A percentile compares a stretch with the other conserved stretches of the same genome.
Evolutionary conservation across 2,113 vertebrate genomes (phyloP).

Genomic region (zebrafish (Danio rerio)): GRCz12tu NC_133181.1:32368501-32369000

Average conservation of each 20-base stretch:
- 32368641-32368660: neutral
- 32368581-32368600: too few relatives aligned
- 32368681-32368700: neutral
- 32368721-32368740: neutral
- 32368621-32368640: neutral
- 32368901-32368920: neutral
- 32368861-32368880: constrained; percentile 34
- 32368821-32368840: constrained; percentile 6
- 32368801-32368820: constrained; percentile 8
- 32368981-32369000: neutral
- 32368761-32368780: neutral
- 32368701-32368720: neutral
- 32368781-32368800: neutral
- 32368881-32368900: constrained; percentile 11
- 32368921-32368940: constrained; percentile 23
- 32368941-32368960: neutral
- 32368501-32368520: too few relatives aligned
- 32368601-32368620: too few relatives aligned
- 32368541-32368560: too few relatives aligned
- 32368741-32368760: neutral
- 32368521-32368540: too few relatives aligned
- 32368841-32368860: constrained; percentile 14
- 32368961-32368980: neutral
- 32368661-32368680: neutral
- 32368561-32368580: too few relatives aligned